Evolutionary conservation across 2,797 vertebrate genomes (phyloP), one percentile per base, ranked within the genome.

Genomic region (Anabacerthia variegaticeps): DNA sequence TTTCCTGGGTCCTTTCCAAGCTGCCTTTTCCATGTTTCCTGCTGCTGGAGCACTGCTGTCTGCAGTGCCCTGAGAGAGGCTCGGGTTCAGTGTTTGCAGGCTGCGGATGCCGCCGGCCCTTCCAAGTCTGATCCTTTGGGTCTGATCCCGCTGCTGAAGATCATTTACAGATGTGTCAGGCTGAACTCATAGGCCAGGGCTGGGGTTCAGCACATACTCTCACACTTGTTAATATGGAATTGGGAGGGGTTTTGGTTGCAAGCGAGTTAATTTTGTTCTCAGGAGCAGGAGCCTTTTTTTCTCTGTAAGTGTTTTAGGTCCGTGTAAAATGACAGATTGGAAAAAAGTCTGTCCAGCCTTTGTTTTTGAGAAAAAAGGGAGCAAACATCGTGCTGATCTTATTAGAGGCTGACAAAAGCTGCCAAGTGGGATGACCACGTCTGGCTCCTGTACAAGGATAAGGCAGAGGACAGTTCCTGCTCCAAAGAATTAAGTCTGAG

Each of bases 81-180:
- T 92, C 75, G 15, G 68, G 77, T 96, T 94, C 48, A 22, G 92
- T 41, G 79, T 77, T 92, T 56, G 94, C 89, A 82, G 92, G 80
- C 96, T 84, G 86, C 4, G 49, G 92, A 41, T 88, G 83, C 95
- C 65, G 85, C 41, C 5, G 72, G 67, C 41, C 93, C 94, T 97
- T 97, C 97, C 97, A 83, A 91, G 85, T 58, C 89, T 79, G 96
- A 94, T 96, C 97, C 90, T 96, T 51, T 90, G 95, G 95, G 85
- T 92, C 96, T 72, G 79, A 92, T 89, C 97, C 56, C 83, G 36
- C 88, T 78, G 92, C 77, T 71, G 94, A 68, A 94, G 92, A 97
- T 97, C 89, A 80, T 30, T 98, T 93, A 89, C 97, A 97, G 97
- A 97, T 97, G 97, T 96, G 93, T 96, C 74, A 85, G 82, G 94